phyloP scores from a whole-genome alignment of 2,888 invertebrate species.

The Heliconius aoede region DNA sequence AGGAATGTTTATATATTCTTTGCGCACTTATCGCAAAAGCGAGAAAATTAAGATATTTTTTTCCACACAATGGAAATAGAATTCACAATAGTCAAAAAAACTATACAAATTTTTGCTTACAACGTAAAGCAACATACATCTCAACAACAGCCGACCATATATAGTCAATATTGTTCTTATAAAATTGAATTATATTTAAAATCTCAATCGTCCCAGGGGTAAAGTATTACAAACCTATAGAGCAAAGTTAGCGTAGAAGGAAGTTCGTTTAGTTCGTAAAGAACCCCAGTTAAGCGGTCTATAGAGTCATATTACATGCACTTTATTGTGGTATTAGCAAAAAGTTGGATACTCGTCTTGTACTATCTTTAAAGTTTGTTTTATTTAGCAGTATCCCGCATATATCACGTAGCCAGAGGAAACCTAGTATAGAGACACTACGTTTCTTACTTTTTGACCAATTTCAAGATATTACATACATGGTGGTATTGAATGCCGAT shows the following conservation, averaged over 20 bases:
- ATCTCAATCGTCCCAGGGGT: conserved; percentile 12
- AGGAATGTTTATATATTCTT: too few species aligned
- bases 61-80: too few species aligned
- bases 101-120: too few species aligned
- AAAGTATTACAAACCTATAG: conserved; percentile 31
- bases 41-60: too few species aligned
- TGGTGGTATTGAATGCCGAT: too few species aligned
- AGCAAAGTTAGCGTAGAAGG: conserved; percentile 31
- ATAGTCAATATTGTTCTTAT: not conserved
- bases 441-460: not conserved
- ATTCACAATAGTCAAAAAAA: too few species aligned
- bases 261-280: conserved; percentile 35
- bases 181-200: not conserved
- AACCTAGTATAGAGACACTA: not conserved
- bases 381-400: too few species aligned
- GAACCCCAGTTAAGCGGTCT: conserved; percentile 37
- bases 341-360: conserved; percentile 40
- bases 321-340: conserved; percentile 43
- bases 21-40: too few species aligned
- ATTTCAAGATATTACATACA: too few species aligned
- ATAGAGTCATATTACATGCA: conserved; percentile 36
- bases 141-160: too few species aligned
- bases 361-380: conserved; percentile 34
- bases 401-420: not conserved
- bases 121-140: too few species aligned